Percentiles rank a stretch among this genome's conserved stretches.
Conservation (phyloP, 2,797 vertebrate species). For the Rhinella marina region DNA sequence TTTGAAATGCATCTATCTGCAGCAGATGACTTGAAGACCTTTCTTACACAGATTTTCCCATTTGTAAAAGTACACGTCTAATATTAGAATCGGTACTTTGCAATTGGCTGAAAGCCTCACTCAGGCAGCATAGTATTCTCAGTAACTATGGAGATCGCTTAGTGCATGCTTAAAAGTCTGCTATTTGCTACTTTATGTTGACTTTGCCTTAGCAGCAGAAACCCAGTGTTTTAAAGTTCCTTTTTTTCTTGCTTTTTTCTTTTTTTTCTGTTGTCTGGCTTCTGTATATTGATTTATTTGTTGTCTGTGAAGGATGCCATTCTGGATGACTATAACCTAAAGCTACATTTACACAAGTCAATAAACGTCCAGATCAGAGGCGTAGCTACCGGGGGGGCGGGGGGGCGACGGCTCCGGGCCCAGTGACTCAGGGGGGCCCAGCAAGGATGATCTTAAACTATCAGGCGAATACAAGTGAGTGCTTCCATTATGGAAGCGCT, state of each 20-base stretch:
- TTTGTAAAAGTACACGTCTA: conserved; percentile 18
- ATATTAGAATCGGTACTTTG: conserved; percentile 24
- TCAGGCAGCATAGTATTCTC: conserved; percentile 6
- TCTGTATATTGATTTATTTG: neutral
- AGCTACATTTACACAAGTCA: too few relatives aligned
- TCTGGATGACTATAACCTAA: too few relatives aligned
- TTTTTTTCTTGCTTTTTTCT: conserved; percentile 7
- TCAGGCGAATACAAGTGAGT: too few relatives aligned
- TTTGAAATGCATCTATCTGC: neutral
- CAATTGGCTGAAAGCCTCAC: conserved; percentile 42
- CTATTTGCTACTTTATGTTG: conserved; percentile 4
- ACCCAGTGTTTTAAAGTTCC: conserved; percentile 16
- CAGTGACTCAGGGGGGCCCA: too few relatives aligned
- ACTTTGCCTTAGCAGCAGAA: conserved; percentile 5
- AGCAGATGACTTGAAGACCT: conserved; percentile 6
- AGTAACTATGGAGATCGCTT: conserved; percentile 51
- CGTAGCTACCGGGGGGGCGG: too few relatives aligned
- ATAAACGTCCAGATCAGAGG: too few relatives aligned
- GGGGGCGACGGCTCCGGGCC: too few relatives aligned
- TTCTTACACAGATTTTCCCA: conserved; percentile 8
- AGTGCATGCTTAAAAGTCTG: conserved; percentile 24
- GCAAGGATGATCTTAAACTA: too few relatives aligned
- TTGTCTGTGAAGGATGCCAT: too few relatives aligned
- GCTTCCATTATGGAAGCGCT: too few relatives aligned
- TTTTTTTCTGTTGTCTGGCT: neutral